These are phyloP conservation scores for Percopsis omiscomaycus DNA, from an alignment of 2,797 vertebrate genomes.

Conservation along the genomic window DNA sequence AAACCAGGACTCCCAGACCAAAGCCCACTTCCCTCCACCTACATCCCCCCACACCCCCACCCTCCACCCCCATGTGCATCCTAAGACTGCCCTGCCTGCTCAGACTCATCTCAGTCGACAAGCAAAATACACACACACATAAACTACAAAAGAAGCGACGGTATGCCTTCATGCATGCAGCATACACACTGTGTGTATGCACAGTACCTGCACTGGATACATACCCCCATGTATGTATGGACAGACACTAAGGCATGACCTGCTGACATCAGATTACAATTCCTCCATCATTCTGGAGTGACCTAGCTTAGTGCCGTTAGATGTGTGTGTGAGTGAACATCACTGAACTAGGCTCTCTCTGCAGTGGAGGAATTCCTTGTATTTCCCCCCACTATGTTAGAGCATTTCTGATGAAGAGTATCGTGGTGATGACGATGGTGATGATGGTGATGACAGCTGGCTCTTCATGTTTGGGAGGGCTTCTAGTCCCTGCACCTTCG, in stretches of 20 bases:
- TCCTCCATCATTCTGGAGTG: slow-evolving; percentile 63
- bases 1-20: slow-evolving; percentile 56
- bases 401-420: slow-evolving; percentile 32
- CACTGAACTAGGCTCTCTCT: neutral
- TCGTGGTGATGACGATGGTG: slow-evolving; percentile 33
- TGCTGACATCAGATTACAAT: slow-evolving; percentile 64
- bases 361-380: too few relatives aligned
- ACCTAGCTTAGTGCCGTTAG: slow-evolving; percentile 33
- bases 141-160: slow-evolving; percentile 27
- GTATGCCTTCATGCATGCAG: slow-evolving; percentile 62
- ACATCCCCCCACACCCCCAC: slow-evolving; percentile 9
- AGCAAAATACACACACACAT: slow-evolving; percentile 27
- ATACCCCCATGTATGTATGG: slow-evolving; percentile 70
- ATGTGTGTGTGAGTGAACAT: slow-evolving; percentile 14
- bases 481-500: slow-evolving; percentile 50
- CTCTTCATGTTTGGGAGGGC: slow-evolving; percentile 64
- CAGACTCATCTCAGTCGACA: slow-evolving; percentile 61
- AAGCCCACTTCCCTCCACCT: slow-evolving; percentile 57
- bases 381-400: too few relatives aligned
- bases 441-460: slow-evolving; percentile 46
- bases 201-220: slow-evolving; percentile 57
- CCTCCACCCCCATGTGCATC: slow-evolving; percentile 62
- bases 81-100: slow-evolving; percentile 65
- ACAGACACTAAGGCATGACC: slow-evolving; percentile 65
- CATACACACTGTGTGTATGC: too few relatives aligned